Percentiles rank a stretch among this genome's conserved stretches.
phyloP scores from a whole-genome alignment of 2,797 vertebrate genomes.

The Chrosomus eos region DNA sequence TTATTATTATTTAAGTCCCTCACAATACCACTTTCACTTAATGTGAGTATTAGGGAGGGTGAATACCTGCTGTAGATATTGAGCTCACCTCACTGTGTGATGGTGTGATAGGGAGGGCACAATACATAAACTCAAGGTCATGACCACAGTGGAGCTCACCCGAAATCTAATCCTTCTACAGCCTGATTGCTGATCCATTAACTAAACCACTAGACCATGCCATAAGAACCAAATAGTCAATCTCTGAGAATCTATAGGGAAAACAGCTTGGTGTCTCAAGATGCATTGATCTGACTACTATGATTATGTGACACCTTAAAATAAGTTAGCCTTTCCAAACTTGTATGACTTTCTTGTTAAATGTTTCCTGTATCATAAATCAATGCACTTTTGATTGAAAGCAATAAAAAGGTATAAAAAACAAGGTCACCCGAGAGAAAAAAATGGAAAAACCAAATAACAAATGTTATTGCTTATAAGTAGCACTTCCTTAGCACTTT shows the following conservation, averaged over 20 bases:
- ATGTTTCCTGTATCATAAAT: background rate
- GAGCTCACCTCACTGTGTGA: slow-evolving; percentile 1
- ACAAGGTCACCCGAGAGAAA: background rate
- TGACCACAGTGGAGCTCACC: background rate
- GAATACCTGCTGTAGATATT: background rate
- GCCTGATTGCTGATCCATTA: slow-evolving; percentile 6
- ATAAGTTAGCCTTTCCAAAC: background rate
- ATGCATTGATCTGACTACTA: background rate
- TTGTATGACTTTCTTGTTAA: background rate
- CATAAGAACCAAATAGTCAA: background rate
- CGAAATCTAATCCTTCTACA: slow-evolving; percentile 14
- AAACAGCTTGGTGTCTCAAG: background rate
- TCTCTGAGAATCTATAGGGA: background rate
- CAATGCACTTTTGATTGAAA: background rate
- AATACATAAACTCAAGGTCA: slow-evolving; percentile 18
- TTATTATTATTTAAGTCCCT: too few relatives aligned
- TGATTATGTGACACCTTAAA: slow-evolving; percentile 2
- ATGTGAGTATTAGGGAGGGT: background rate
- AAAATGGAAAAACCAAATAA: too few relatives aligned
- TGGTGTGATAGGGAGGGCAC: background rate
- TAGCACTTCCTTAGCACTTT: too few relatives aligned
- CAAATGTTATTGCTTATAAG: too few relatives aligned
- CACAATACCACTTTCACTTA: background rate
- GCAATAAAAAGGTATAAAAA: too few relatives aligned
- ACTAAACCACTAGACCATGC: slow-evolving; percentile 1